These are phyloP conservation scores for Rotaria socialis DNA, from an alignment of 2,888 invertebrate species.

Conservation along the genomic window DNA sequence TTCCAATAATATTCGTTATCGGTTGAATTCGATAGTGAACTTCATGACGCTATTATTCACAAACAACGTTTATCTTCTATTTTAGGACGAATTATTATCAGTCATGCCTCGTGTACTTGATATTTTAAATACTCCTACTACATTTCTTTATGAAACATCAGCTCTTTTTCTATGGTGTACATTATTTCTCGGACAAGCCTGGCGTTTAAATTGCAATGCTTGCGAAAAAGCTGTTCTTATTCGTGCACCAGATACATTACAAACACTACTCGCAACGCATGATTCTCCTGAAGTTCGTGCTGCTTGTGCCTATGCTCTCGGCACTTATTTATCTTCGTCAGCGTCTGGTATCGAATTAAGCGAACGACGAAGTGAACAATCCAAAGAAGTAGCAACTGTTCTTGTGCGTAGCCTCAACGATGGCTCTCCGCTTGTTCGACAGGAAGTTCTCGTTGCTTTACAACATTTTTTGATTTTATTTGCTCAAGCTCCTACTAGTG, in stretches of 20 bases:
- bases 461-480: background rate
- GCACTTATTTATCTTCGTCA: slow-evolving; percentile 38
- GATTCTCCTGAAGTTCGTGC: slow-evolving; percentile 42
- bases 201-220: slow-evolving; percentile 38
- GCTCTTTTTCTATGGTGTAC: slow-evolving; percentile 38
- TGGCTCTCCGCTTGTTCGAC: slow-evolving; percentile 25
- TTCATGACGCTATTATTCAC: too few relatives aligned
- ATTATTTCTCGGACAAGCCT: slow-evolving; percentile 41
- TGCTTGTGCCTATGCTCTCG: slow-evolving; percentile 39
- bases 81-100: background rate
- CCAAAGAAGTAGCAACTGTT: background rate
- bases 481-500: background rate
- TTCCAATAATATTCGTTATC: too few relatives aligned
- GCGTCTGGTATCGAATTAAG: background rate
- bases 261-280: background rate
- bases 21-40: too few relatives aligned
- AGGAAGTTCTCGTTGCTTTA: slow-evolving; percentile 28
- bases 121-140: background rate
- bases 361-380: slow-evolving; percentile 23
- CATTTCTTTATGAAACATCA: background rate
- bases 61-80: background rate
- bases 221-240: slow-evolving; percentile 40
- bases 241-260: slow-evolving; percentile 20
- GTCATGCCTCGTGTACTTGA: background rate
- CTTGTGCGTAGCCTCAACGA: background rate